These are phyloP conservation scores for Pelvicachromis taeniatus DNA, from an alignment of 2,113 vertebrate genomes.

Conservation along the genomic window DNA sequence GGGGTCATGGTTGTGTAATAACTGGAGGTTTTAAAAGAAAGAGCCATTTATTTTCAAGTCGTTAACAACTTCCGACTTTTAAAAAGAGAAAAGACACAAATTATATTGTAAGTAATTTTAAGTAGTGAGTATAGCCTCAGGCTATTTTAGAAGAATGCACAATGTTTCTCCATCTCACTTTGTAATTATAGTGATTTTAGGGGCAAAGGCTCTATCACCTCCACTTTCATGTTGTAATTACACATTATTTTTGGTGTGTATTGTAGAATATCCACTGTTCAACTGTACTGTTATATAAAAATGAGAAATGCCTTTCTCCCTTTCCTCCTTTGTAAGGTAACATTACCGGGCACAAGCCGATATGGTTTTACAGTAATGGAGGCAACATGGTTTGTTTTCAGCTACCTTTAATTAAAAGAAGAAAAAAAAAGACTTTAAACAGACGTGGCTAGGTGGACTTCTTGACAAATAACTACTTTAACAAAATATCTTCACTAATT, in stretches of 20 bases:
- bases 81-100: neutral
- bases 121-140: neutral
- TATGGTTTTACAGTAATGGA: neutral
- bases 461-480: neutral
- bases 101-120: neutral
- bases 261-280: neutral
- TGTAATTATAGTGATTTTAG: neutral
- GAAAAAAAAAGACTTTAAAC: neutral
- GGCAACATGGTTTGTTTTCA: neutral
- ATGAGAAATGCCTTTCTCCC: neutral
- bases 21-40: neutral
- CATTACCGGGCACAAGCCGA: neutral
- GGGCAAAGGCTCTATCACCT: neutral
- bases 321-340: neutral
- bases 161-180: neutral
- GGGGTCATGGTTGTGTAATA: neutral
- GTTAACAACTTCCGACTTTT: neutral
- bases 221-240: neutral
- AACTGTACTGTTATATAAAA: neutral
- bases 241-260: neutral
- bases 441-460: neutral
- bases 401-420: neutral
- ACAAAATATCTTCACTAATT: neutral
- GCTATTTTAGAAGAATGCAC: neutral
- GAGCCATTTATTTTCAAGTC: neutral